phyloP scores from a whole-genome alignment of 2,888 invertebrate species.

The Mythimna vitellina region DNA sequence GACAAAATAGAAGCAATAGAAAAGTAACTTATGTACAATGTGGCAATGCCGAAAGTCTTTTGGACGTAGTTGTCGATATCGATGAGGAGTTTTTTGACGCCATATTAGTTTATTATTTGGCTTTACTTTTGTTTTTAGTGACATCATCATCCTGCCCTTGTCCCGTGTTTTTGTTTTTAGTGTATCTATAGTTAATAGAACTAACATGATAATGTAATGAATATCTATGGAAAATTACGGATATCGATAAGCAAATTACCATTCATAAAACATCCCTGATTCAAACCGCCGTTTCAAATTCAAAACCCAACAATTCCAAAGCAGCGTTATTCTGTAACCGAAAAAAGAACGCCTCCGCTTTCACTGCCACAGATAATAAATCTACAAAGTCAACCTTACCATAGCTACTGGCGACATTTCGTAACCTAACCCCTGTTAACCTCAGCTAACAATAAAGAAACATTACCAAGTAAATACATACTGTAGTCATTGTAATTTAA shows the following conservation, averaged over 20 bases:
- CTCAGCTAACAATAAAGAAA: constrained; percentile 78
- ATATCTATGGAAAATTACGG: no score
- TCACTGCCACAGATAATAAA: constrained; percentile 64
- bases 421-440: constrained; percentile 84
- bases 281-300: constrained; percentile 33
- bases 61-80: no score
- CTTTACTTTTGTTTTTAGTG: no score
- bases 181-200: no score
- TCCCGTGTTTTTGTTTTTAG: no score
- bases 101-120: no score
- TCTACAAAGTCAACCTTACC: constrained; percentile 55
- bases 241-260: background rate
- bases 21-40: background rate
- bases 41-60: no score
- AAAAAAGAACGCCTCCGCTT: constrained; percentile 59
- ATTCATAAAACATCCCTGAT: constrained; percentile 1
- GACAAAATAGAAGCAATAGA: background rate
- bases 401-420: constrained; percentile 72
- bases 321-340: constrained; percentile 33
- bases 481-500: constrained; percentile 85
- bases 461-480: constrained; percentile 86
- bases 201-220: no score
- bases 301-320: constrained; percentile 24
- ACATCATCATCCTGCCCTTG: no score
- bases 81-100: no score